A percentile compares a stretch with the other conserved stretches of the same genome.
Evolutionary conservation across 2,113 vertebrate species (phyloP).

Genomic region (Cryptomyrus ogoouensis): DNA sequence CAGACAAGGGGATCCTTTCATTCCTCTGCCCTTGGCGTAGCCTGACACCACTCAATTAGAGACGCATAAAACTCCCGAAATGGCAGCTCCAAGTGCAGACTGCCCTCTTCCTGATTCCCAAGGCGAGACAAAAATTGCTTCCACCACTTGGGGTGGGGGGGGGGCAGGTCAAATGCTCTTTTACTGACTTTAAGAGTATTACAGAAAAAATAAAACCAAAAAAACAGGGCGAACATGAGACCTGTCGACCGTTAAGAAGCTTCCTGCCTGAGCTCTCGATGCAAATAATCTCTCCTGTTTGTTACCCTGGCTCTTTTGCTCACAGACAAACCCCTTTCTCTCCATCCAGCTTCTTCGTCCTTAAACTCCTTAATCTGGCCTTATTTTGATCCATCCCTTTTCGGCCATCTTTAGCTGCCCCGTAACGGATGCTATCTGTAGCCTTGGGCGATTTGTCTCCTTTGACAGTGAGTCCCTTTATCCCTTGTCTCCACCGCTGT

Average conservation of each 20-base stretch:
- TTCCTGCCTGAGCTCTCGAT: neutral
- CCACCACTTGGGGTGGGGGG: neutral
- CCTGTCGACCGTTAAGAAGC: neutral
- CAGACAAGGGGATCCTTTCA: slow-evolving; percentile 8
- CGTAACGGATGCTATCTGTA: slow-evolving; percentile 40
- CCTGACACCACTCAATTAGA: neutral
- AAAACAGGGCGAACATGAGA: neutral
- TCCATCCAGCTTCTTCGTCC: neutral
- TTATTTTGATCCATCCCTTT: slow-evolving; percentile 12
- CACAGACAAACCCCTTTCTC: neutral
- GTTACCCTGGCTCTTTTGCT: neutral
- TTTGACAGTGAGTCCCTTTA: slow-evolving; percentile 45
- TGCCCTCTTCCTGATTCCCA: neutral
- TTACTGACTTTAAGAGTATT: neutral
- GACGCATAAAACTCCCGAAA: neutral
- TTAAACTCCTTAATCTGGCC: slow-evolving; percentile 12
- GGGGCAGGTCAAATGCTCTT: neutral
- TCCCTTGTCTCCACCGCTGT: slow-evolving; percentile 36
- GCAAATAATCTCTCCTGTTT: neutral
- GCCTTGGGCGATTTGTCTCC: slow-evolving; percentile 44
- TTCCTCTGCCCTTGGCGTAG: neutral
- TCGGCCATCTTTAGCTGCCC: slow-evolving; percentile 33
- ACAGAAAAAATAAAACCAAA: neutral
- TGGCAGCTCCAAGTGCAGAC: neutral
- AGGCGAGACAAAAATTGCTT: neutral